A percentile compares a stretch with the other conserved stretches of the same genome.
phyloP scores from a whole-genome alignment of 2,888 invertebrate species.

The Polyommatus iphigenia region DNA sequence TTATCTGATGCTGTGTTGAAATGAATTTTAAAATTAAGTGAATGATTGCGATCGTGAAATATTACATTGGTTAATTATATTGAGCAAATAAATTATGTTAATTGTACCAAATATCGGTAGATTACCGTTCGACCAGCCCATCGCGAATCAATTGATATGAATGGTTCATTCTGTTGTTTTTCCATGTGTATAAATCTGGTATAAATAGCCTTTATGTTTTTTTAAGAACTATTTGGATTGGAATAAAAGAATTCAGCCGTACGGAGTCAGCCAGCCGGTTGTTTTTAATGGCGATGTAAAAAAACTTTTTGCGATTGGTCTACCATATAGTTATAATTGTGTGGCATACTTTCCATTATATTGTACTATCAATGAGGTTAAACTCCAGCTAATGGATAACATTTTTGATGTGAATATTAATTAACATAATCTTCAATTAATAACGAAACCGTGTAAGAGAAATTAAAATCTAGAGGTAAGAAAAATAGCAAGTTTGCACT shows the following conservation, averaged over 20 bases:
- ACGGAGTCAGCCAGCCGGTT: background rate
- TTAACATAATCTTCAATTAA: no score
- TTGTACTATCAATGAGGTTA: no score
- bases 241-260: conserved; percentile 3
- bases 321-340: background rate
- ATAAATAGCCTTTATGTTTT: background rate
- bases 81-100: conserved; percentile 20
- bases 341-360: no score
- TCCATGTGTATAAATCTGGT: background rate
- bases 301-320: background rate
- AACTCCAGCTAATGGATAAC: no score
- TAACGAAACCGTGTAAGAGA: no score
- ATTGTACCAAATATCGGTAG: conserved; percentile 8
- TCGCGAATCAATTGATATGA: conserved; percentile 4
- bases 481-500: no score
- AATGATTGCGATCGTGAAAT: conserved; percentile 15
- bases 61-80: conserved; percentile 11
- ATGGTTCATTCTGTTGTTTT: background rate
- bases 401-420: no score
- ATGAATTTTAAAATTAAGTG: conserved; percentile 14
- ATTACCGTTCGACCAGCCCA: background rate
- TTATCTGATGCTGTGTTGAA: background rate
- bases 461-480: no score
- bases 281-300: conserved; percentile 2
- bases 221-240: conserved; percentile 7